These are phyloP conservation scores for Criorhina ranunculi DNA, from an alignment of 2,888 invertebrate species.

Conservation along the genomic window DNA sequence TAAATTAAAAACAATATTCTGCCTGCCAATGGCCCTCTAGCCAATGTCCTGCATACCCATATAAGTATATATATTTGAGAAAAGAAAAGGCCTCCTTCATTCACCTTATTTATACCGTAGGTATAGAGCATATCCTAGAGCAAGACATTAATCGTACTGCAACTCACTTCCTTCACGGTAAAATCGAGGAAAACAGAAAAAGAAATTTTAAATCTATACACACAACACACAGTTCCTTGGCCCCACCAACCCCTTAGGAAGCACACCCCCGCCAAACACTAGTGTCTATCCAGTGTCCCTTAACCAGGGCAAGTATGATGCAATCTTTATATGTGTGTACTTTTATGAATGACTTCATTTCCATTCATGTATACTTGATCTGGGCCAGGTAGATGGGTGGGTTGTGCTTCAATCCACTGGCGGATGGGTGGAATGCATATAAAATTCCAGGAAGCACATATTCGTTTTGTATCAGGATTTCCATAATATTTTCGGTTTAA, in stretches of 20 bases:
- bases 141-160: slow-evolving; percentile 72
- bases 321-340: slow-evolving; percentile 62
- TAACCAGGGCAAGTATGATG: slow-evolving; percentile 77
- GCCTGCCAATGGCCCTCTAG: slow-evolving; percentile 76
- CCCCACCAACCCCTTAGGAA: slow-evolving; percentile 34
- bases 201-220: slow-evolving; percentile 49
- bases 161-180: slow-evolving; percentile 30
- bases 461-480: slow-evolving; percentile 46
- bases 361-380: slow-evolving; percentile 70
- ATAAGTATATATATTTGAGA: slow-evolving; percentile 54
- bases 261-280: neutral
- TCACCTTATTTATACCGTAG: slow-evolving; percentile 40
- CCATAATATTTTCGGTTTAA: slow-evolving; percentile 64
- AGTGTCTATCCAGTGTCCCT: slow-evolving; percentile 65
- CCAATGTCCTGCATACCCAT: slow-evolving; percentile 76
- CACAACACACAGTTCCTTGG: slow-evolving; percentile 57
- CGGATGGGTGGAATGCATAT: slow-evolving; percentile 51
- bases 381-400: slow-evolving; percentile 71
- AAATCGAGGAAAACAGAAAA: slow-evolving; percentile 59
- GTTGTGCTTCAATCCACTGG: neutral
- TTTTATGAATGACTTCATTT: slow-evolving; percentile 74
- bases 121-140: slow-evolving; percentile 56
- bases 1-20: slow-evolving; percentile 71
- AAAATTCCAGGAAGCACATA: slow-evolving; percentile 73
- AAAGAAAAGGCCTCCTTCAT: slow-evolving; percentile 55